A percentile compares a stretch with the other conserved stretches of the same genome.
Conservation (phyloP, 1,140 invertebrate species). For the Diplogasteroides magnus region DNA sequence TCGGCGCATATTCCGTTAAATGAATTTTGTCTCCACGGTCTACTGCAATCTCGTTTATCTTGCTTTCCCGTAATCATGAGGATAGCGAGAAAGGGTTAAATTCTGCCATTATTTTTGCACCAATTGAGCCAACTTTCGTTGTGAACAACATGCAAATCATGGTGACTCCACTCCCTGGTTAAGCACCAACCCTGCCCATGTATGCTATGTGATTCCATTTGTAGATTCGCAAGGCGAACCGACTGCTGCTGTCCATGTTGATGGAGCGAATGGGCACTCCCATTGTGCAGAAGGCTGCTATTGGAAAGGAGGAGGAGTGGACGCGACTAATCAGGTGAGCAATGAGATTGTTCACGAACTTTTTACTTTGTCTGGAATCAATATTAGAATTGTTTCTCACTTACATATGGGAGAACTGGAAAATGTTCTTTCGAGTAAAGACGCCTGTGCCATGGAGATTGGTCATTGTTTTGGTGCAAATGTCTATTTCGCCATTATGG, state of each 20-base stretch:
- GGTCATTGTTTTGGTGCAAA: not conserved
- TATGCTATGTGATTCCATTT: too few relatives aligned
- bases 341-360: constrained; percentile 2
- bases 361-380: not conserved
- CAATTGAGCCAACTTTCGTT: too few relatives aligned
- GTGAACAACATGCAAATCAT: too few relatives aligned
- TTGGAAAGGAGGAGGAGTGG: constrained; percentile 17
- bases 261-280: constrained; percentile 30
- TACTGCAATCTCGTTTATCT: too few relatives aligned
- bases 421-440: not conserved
- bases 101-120: too few relatives aligned
- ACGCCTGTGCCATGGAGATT: not conserved
- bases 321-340: constrained; percentile 25
- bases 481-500: not conserved
- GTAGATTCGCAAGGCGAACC: constrained; percentile 30
- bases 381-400: too few relatives aligned
- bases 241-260: constrained; percentile 30
- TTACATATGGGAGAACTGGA: not conserved
- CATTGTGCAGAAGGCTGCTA: constrained; percentile 27
- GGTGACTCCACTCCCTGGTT: too few relatives aligned
- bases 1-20: too few relatives aligned
- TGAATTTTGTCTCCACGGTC: too few relatives aligned
- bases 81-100: too few relatives aligned
- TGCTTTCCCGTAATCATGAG: too few relatives aligned
- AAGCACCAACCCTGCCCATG: too few relatives aligned